Evolutionary conservation across 2,888 invertebrate species (phyloP), one percentile per base, ranked within the genome.

Genomic region (Thysanoteuthis rhombus): DNA sequence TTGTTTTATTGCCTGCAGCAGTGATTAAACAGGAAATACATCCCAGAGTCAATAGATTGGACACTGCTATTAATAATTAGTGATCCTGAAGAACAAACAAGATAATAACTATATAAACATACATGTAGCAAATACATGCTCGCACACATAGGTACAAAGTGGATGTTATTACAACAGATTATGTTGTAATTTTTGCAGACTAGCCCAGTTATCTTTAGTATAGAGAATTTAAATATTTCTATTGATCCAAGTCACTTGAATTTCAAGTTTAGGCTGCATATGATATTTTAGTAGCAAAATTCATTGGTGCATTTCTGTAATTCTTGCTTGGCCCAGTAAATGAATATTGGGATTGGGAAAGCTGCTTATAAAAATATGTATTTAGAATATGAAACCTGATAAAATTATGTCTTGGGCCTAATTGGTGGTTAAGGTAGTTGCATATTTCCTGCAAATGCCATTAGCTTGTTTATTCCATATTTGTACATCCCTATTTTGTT

Each of bases 91-190:
- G n/a, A n/a, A 16, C 75, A 75, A 32, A 75, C n/a, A n/a, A 32
- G n/a, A 8, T 75, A 75, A n/a, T 75, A n/a, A 75, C 75, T 32
- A 75, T 75, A 75, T n/a, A 75, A 75, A 75, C 6, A n/a, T 75
- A n/a, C 58, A 75, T n/a, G 75, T n/a, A 75, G 75, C n/a, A 75
- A 75, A 75, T 75, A 75, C 75, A 75, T 75, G 75, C n/a, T n/a
- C 12, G 19, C n/a, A 75, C n/a, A 75, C 10, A 32, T n/a, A n/a
- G n/a, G n/a, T 75, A 75, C n/a, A 75, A 75, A 75, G 10, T 75
- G 75, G n/a, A 75, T 75, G 75, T 75, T 75, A 75, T 75, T 75
- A n/a, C n/a, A 75, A 75, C n/a, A 75, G 75, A 75, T 75, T 32
- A 75, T 12, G 32, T 75, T 75, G n/a, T 75, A 75, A 75, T n/a